A percentile compares a stretch with the other conserved stretches of the same genome.
phyloP scores from a whole-genome alignment of 1,140 invertebrate genomes.

The Uloborus diversus region DNA sequence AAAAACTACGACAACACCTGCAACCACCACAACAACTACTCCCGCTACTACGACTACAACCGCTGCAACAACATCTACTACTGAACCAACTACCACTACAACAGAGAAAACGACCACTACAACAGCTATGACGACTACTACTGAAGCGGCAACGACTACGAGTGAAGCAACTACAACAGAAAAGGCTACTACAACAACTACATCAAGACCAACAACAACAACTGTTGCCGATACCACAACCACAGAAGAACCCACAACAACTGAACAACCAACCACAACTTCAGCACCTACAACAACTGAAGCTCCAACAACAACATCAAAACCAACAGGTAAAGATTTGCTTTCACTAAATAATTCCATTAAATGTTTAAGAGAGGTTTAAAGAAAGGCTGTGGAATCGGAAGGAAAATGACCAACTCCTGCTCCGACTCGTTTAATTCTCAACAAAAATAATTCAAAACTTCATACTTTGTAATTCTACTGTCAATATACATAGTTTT shows the following conservation, averaged over 20 bases:
- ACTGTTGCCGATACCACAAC: background rate
- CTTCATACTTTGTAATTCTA: too few species aligned
- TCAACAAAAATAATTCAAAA: too few species aligned
- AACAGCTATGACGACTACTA: constrained; percentile 2
- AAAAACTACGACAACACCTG: background rate
- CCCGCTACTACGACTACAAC: constrained; percentile 9
- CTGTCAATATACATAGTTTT: too few species aligned
- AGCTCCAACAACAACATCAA: background rate
- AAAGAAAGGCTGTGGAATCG: too few species aligned
- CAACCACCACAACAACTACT: background rate
- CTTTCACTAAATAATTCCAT: too few species aligned
- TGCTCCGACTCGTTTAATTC: too few species aligned
- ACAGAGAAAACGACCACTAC: background rate
- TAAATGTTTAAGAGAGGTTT: too few species aligned
- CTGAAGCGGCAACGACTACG: constrained; percentile 14
- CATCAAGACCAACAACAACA: background rate
- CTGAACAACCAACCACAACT: background rate
- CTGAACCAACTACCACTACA: background rate
- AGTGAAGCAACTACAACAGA: background rate
- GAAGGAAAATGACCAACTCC: too few species aligned
- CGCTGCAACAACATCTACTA: constrained; percentile 5
- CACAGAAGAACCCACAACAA: background rate
- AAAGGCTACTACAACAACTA: constrained; percentile 15
- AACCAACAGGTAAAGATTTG: too few species aligned
- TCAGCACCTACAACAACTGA: background rate